phyloP scores from a whole-genome alignment of 2,113 vertebrate genomes.

The Eurypyga helias region DNA sequence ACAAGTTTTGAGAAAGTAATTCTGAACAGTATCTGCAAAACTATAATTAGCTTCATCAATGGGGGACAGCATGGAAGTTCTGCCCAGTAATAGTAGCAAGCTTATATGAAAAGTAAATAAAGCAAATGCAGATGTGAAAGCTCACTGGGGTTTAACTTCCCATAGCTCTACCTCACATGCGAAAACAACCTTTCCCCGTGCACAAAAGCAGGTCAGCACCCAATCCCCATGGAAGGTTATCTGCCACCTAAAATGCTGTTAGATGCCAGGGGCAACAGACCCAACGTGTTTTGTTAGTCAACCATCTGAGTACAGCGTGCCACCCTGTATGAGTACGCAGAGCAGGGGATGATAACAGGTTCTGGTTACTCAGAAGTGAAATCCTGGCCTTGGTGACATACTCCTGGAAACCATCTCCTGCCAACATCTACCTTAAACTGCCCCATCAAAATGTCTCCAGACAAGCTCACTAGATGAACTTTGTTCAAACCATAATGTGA shows the following conservation, averaged over 20 bases:
- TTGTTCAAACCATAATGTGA: background rate
- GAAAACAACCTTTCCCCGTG: background rate
- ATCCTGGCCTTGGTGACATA: background rate
- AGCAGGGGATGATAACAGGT: background rate
- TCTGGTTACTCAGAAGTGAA: background rate
- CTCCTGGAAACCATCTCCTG: background rate
- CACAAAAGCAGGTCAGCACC: background rate
- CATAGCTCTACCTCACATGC: background rate
- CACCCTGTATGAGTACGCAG: background rate
- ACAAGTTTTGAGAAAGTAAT: background rate
- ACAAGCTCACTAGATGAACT: background rate
- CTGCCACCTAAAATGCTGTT: background rate
- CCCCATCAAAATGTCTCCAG: background rate
- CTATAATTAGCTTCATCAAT: background rate
- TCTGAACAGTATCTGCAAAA: background rate
- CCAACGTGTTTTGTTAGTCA: background rate
- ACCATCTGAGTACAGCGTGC: background rate
- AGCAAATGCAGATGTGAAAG: background rate
- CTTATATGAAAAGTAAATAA: background rate
- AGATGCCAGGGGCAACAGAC: background rate
- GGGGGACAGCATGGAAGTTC: too few species aligned
- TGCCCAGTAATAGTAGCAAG: background rate
- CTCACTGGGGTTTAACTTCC: background rate
- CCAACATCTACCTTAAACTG: background rate
- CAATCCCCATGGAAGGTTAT: background rate